A percentile compares a stretch with the other conserved stretches of the same genome.
phyloP scores from a whole-genome alignment of 2,797 vertebrate genomes.

The Oreochromis mossambicus region DNA sequence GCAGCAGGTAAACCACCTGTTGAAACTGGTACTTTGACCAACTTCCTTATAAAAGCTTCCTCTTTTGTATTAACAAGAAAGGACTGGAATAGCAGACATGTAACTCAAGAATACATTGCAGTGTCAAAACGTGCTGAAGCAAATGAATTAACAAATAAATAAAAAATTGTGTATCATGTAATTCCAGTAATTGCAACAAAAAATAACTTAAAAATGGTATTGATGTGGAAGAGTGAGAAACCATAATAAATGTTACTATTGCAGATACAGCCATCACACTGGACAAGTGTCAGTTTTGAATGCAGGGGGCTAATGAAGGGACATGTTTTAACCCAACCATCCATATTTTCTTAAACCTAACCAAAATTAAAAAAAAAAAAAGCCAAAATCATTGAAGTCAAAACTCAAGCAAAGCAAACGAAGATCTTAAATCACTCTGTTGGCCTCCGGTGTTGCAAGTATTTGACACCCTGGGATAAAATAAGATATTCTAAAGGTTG shows the following conservation, averaged over 20 bases:
- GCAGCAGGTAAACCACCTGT: not conserved
- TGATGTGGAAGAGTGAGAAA: not conserved
- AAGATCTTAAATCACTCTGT: not conserved
- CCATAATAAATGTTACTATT: not conserved
- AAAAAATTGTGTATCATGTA: not conserved
- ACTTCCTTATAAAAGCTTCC: not conserved
- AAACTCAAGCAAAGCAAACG: not conserved
- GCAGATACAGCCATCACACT: not conserved
- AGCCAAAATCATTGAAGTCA: not conserved
- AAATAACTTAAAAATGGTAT: not conserved
- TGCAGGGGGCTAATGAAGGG: not conserved
- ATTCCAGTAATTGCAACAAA: not conserved
- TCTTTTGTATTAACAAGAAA: not conserved
- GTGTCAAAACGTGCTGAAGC: not conserved
- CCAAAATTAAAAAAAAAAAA: fast-evolving
- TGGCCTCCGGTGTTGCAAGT: not conserved
- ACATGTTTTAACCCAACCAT: not conserved
- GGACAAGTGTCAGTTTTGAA: not conserved
- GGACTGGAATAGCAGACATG: not conserved
- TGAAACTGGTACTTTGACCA: not conserved
- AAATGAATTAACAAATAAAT: not conserved
- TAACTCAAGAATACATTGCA: not conserved
- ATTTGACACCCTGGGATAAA: not conserved
- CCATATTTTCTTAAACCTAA: not conserved
- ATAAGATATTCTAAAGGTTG: not conserved